phyloP scores from a whole-genome alignment of 2,888 invertebrate genomes.

The Pemphredon lugubris region DNA sequence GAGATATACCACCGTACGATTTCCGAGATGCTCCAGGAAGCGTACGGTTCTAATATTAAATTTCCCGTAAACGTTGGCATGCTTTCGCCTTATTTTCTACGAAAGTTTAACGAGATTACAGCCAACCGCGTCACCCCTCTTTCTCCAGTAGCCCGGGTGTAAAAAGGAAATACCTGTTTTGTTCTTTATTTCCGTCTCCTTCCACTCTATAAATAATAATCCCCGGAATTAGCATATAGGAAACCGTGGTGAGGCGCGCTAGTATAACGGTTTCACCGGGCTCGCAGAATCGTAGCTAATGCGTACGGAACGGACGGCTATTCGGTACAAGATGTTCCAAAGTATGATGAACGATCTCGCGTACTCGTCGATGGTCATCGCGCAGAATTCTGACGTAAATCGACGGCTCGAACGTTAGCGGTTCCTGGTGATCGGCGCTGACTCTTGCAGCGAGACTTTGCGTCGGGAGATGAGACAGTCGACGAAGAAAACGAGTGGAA shows the following conservation, averaged over 20 bases:
- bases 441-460: background rate
- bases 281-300: slow-evolving; percentile 21
- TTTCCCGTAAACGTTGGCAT: too few relatives aligned
- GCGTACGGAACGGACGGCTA: slow-evolving; percentile 16
- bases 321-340: slow-evolving; percentile 20
- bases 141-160: too few relatives aligned
- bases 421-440: background rate
- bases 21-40: too few relatives aligned
- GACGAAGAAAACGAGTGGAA: background rate
- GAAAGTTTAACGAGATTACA: too few relatives aligned
- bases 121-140: too few relatives aligned
- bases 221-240: slow-evolving; percentile 25
- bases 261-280: slow-evolving; percentile 57
- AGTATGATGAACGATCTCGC: slow-evolving; percentile 61
- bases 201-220: background rate
- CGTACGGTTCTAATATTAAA: too few relatives aligned
- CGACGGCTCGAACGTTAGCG: slow-evolving; percentile 43
- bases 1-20: too few relatives aligned
- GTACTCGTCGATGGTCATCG: slow-evolving; percentile 46
- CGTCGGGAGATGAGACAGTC: background rate
- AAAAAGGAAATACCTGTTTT: too few relatives aligned
- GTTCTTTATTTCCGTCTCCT: too few relatives aligned
- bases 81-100: too few relatives aligned
- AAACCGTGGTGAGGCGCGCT: slow-evolving; percentile 34
- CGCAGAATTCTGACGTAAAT: slow-evolving; percentile 51